Percentiles rank a stretch among this genome's conserved stretches.
Evolutionary conservation across 1,140 invertebrate genomes (phyloP).

Genomic region (Cyclargus thomasi): DNA sequence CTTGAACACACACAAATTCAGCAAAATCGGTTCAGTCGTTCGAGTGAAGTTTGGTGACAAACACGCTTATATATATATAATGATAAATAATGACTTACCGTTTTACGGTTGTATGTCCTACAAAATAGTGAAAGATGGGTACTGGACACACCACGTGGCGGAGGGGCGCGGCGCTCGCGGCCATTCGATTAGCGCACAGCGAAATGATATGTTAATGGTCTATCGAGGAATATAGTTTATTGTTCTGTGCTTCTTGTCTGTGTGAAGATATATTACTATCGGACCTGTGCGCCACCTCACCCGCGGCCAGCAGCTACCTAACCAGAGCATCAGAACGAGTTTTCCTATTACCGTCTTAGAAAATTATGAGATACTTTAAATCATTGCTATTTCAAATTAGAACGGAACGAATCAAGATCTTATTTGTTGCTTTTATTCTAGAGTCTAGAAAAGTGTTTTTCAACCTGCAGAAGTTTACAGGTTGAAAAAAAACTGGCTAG

Average conservation of each 20-base stretch:
- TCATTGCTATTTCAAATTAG: not conserved
- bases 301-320: not conserved
- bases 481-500: too few species aligned
- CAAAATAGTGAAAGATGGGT: not conserved
- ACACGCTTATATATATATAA: too few species aligned
- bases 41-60: too few species aligned
- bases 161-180: conserved; percentile 32
- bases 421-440: too few species aligned
- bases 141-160: conserved; percentile 21
- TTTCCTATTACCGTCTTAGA: not conserved
- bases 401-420: too few species aligned
- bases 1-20: too few species aligned
- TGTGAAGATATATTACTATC: not conserved
- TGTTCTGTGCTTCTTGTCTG: conserved; percentile 39
- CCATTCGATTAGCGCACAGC: conserved; percentile 50
- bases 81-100: too few species aligned
- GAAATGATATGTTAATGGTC: conserved; percentile 61
- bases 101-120: not conserved
- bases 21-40: too few species aligned
- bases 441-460: too few species aligned
- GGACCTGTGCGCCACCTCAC: conserved; percentile 12
- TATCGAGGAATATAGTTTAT: conserved; percentile 54
- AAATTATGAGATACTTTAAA: not conserved
- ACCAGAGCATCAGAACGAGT: not conserved
- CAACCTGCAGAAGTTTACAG: too few species aligned